Percentiles rank a stretch among this genome's conserved stretches.
These are phyloP conservation scores for Protobothrops flavoviridis DNA, from an alignment of 2,113 vertebrate genomes.

Conservation along the genomic window DNA sequence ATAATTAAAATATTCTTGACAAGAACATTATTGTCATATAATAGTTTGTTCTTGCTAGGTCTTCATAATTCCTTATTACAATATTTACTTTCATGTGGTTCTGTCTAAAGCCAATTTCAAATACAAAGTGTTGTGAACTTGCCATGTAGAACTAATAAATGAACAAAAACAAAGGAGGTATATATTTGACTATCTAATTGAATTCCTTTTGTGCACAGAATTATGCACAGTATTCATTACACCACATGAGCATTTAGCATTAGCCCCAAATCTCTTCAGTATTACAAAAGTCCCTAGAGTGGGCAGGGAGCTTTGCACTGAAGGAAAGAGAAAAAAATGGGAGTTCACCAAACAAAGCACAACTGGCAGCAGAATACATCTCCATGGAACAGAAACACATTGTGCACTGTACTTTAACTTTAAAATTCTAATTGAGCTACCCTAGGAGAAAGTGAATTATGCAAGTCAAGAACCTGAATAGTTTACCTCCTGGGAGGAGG, in stretches of 20 bases:
- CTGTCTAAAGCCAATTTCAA: neutral
- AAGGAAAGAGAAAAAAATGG: neutral
- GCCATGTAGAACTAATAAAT: neutral
- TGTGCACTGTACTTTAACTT: neutral
- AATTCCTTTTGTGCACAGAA: neutral
- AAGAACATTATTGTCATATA: neutral
- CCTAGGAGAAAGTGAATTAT: neutral
- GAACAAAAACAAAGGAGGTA: neutral
- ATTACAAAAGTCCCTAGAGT: neutral
- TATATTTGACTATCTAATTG: neutral
- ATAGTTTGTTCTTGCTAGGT: neutral
- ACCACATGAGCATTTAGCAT: neutral
- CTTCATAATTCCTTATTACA: neutral
- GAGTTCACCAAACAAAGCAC: neutral
- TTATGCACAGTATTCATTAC: neutral
- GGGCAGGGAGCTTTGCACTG: neutral
- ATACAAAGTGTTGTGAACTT: neutral
- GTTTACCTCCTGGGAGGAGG: neutral
- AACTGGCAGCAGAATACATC: neutral
- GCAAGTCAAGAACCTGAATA: neutral
- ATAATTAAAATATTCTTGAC: neutral
- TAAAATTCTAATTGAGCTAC: neutral
- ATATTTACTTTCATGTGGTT: neutral
- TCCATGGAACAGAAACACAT: neutral
- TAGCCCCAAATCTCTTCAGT: neutral